Percentiles rank a stretch among this genome's conserved stretches.
Evolutionary conservation across 2,797 vertebrate species (phyloP).

Genomic region (Gymnoscopelus braueri): DNA sequence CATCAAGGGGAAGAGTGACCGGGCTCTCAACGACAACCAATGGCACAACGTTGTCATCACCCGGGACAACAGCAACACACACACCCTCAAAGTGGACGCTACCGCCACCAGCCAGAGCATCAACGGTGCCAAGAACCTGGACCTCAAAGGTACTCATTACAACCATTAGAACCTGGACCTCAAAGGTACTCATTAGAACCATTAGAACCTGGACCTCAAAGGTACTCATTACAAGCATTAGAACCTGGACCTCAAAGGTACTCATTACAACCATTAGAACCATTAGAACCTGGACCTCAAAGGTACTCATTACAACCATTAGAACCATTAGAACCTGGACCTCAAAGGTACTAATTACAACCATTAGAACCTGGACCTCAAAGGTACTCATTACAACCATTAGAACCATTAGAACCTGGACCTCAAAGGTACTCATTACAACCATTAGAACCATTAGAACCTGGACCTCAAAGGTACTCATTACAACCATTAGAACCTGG

Average conservation of each 20-base stretch:
- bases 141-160: conserved; percentile 70
- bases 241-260: conserved; percentile 88
- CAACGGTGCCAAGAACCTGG: conserved; percentile 98
- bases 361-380: too few relatives aligned
- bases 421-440: too few relatives aligned
- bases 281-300: conserved; percentile 37
- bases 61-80: conserved; percentile 96
- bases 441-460: too few relatives aligned
- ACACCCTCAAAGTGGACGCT: conserved; percentile 95
- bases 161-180: conserved; percentile 23
- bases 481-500: too few relatives aligned
- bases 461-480: too few relatives aligned
- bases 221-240: too few relatives aligned
- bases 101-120: conserved; percentile 93
- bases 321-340: too few relatives aligned
- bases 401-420: too few relatives aligned
- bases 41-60: conserved; percentile 99
- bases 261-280: neutral
- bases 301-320: conserved; percentile 30
- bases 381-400: too few relatives aligned
- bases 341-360: too few relatives aligned
- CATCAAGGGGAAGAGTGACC: conserved; percentile 96
- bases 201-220: too few relatives aligned
- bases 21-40: conserved; percentile 96
- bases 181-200: conserved; percentile 44